A percentile compares a stretch with the other conserved stretches of the same genome.
phyloP scores from a whole-genome alignment of 2,797 vertebrate species.

The Stomatorhinus walkeri region DNA sequence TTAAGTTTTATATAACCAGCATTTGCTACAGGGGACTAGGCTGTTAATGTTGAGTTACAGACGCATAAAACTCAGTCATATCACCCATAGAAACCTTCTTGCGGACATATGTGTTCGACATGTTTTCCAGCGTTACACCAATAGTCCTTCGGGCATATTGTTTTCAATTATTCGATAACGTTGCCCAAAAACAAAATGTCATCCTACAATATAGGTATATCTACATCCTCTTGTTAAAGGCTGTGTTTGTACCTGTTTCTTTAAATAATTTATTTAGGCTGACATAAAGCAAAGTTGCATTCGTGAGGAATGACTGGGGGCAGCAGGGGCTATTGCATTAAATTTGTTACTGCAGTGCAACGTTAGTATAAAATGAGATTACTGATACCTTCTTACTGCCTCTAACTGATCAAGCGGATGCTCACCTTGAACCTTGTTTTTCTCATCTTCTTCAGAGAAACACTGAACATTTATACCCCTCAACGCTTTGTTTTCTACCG shows the following conservation, averaged over 20 bases:
- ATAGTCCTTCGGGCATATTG: not conserved
- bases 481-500: not conserved
- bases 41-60: not conserved
- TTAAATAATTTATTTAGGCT: not conserved
- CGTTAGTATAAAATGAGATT: not conserved
- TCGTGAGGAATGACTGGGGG: not conserved
- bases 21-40: not conserved
- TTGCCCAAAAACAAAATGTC: not conserved
- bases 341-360: not conserved
- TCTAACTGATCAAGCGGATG: not conserved
- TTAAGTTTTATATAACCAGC: not conserved
- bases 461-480: not conserved
- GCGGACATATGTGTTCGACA: not conserved
- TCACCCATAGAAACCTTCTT: not conserved
- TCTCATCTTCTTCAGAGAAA: not conserved
- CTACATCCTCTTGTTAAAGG: not conserved
- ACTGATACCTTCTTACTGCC: not conserved
- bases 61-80: not conserved
- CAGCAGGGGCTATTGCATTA: not conserved
- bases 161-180: not conserved
- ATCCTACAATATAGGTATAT: not conserved
- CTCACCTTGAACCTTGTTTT: not conserved
- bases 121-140: not conserved
- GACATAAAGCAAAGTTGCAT: not conserved
- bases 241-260: not conserved